A percentile compares a stretch with the other conserved stretches of the same genome.
Conservation (phyloP, 2,113 vertebrate genomes). For the Tympanuchus pallidicinctus region DNA sequence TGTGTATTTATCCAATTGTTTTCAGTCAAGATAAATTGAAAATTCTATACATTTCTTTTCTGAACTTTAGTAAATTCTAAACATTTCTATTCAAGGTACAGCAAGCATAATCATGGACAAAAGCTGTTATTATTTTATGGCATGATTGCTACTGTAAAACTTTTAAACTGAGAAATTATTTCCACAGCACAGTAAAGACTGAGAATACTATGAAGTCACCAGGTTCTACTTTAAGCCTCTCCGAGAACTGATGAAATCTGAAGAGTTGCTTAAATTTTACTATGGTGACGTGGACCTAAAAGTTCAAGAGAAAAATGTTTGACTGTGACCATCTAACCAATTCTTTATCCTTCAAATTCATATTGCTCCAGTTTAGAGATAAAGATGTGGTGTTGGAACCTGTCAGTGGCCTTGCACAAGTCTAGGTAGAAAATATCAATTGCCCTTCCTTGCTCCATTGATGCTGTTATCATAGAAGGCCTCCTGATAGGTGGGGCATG, state of each 20-base stretch:
- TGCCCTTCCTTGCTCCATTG: too few relatives aligned
- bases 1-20: background rate
- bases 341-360: too few relatives aligned
- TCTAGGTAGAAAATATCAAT: too few relatives aligned
- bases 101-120: background rate
- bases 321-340: too few relatives aligned
- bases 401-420: too few relatives aligned
- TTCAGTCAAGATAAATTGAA: background rate
- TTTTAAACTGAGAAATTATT: background rate
- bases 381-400: too few relatives aligned
- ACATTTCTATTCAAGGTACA: background rate
- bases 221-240: background rate
- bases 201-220: background rate
- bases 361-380: too few relatives aligned
- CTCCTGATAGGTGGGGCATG: too few relatives aligned
- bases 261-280: background rate
- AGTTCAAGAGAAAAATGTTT: background rate
- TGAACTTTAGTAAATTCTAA: background rate
- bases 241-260: background rate
- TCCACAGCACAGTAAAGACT: background rate
- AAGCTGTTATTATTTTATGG: background rate
- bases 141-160: background rate
- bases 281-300: background rate
- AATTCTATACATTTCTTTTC: background rate
- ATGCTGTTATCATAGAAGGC: too few relatives aligned